Base-by-base conservation (phyloP, 2,888 invertebrate species). In the Agrochola circellaris region DNA sequence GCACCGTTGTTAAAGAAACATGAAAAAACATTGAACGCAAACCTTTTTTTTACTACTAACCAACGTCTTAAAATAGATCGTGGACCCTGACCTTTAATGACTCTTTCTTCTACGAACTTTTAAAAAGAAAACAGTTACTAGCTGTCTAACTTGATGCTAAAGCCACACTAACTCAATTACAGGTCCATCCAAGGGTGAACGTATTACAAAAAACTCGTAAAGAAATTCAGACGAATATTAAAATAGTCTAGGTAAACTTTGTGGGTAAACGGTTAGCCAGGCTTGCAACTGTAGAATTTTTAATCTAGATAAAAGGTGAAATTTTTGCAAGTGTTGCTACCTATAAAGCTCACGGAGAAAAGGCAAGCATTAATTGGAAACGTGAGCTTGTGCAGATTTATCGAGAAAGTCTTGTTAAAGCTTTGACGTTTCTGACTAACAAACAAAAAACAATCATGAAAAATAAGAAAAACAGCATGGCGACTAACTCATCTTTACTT, bases 261-360 rank as follows among this genome's bases (percentile, higher is more conserved):
- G 69, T 72, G 70, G 73, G 73, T 71, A 64, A 77, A 81, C 82
- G 77, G 77, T 81, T 77, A 77, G 38, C 74, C 54, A 17, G 26
- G 42, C 62, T 74, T 78, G 79, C 71, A 74, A 64, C 77, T 65
- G 69, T 74, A 86, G 86, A 89, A 82, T 88, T 89, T 90, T 90
- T 90, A 90, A 91, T 90, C 87, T 87, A 81, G 85, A 85, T 90
- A 88, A 90, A 90, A 90, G 88, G 86, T 76, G 69, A 83, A 67
- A 26, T 81, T 84, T 87, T 82, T 78, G 76, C 82, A 81, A 86
- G 73, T 69, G 64, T 77, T 80, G 64, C 81, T 66, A n/a, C n/a
- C n/a, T n/a, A 42, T 83, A 81, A 73, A 76, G 77, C 79, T 78
- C 70, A 76, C 76, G 54, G 69, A 74, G 42, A 56, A 81, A 68